phyloP scores from a whole-genome alignment of 35 echinoderm and acorn worm genomes.

The Heliocidaris erythrogramma region DNA sequence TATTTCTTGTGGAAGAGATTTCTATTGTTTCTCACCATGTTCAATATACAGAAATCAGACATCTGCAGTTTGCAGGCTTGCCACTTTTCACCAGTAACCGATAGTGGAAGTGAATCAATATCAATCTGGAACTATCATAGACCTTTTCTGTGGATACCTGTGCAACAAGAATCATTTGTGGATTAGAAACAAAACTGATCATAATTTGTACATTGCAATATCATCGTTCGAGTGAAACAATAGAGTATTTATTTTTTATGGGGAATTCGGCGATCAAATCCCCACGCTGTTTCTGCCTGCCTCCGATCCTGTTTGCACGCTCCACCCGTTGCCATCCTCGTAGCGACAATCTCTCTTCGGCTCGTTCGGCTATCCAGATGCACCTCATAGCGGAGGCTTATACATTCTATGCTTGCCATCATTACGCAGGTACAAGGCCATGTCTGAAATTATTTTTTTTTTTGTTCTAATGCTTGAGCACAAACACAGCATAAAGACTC shows the following conservation, averaged over 20 bases:
- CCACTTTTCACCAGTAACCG: not conserved
- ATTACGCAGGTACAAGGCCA: not conserved
- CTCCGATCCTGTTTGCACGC: constrained; percentile 77
- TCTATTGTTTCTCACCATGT: not conserved
- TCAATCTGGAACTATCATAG: not conserved
- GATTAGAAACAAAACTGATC: not conserved
- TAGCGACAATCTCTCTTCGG: constrained; percentile 53
- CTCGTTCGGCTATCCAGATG: constrained; percentile 61
- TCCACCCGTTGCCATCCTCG: constrained; percentile 88
- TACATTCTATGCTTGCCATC: constrained; percentile 40
- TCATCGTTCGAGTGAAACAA: not conserved
- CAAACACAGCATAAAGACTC: not conserved
- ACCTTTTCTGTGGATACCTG: not conserved
- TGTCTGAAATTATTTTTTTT: not conserved
- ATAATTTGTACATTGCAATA: not conserved
- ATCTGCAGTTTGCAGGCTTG: not conserved
- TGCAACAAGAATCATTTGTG: not conserved
- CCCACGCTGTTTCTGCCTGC: constrained; percentile 79
- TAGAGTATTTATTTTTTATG: constrained; percentile 52
- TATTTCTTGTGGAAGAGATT: not conserved
- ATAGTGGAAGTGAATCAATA: not conserved
- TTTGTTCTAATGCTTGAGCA: not conserved
- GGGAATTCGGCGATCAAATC: constrained; percentile 81
- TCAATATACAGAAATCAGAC: not conserved
- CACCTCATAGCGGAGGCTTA: constrained; percentile 67